Conservation (phyloP, 1,140 invertebrate genomes). For the Cryptotermes secundus region DNA sequence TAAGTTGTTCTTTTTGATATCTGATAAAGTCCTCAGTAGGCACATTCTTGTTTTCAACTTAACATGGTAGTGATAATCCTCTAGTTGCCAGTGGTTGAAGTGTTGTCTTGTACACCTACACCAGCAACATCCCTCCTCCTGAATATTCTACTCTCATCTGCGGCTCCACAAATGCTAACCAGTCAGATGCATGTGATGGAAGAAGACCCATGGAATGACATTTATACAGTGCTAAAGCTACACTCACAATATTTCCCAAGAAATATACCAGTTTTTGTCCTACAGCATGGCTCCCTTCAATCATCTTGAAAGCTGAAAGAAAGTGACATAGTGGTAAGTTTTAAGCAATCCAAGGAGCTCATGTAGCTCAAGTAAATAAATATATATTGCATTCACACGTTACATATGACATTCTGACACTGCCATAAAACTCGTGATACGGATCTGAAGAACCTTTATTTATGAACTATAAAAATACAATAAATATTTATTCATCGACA, state of each 20-base stretch:
- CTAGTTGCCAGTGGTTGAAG: slow-evolving; percentile 10
- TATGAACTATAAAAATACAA: no score
- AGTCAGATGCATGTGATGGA: slow-evolving; percentile 97
- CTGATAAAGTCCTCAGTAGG: no score
- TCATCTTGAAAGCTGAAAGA: slow-evolving; percentile 83
- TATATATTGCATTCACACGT: no score
- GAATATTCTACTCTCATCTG: slow-evolving; percentile 84
- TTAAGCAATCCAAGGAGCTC: no score
- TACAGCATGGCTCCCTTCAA: slow-evolving; percentile 88
- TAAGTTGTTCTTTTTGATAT: no score
- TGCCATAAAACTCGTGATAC: no score
- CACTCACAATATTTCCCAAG: slow-evolving; percentile 91
- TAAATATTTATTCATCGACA: no score
- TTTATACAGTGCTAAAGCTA: slow-evolving; percentile 94
- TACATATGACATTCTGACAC: no score
- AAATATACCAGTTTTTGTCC: slow-evolving; percentile 94
- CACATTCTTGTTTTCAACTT: no score
- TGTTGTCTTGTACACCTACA: slow-evolving; percentile 45
- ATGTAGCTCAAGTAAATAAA: no score
- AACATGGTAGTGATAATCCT: background rate
- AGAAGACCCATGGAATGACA: slow-evolving; percentile 98
- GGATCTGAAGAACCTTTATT: no score
- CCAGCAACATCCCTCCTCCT: slow-evolving; percentile 76
- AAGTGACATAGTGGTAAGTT: no score
- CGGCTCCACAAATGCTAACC: slow-evolving; percentile 96